Evolutionary conservation across 1,140 invertebrate genomes (phyloP).

Genomic region (Campoletis sonorensis): DNA sequence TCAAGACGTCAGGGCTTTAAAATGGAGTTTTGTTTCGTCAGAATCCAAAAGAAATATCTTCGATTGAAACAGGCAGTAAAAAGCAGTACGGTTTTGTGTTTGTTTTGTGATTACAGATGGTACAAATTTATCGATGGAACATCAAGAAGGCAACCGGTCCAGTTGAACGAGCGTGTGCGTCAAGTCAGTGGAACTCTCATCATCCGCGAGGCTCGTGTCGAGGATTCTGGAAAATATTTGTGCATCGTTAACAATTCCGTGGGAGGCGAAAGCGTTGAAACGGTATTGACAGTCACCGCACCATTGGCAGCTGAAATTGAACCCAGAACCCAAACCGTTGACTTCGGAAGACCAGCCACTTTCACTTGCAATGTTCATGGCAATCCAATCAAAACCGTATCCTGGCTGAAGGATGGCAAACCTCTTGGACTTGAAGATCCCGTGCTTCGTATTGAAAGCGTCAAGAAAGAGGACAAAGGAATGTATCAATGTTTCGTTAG

Average conservation of each 20-base stretch:
- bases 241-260: conserved; percentile 97
- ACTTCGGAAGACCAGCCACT: conserved; percentile 92
- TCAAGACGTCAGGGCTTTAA: background rate
- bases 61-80: background rate
- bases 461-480: conserved; percentile 96
- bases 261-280: conserved; percentile 94
- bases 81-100: background rate
- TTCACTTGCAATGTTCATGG: conserved; percentile 94
- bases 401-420: conserved; percentile 95
- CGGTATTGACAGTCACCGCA: conserved; percentile 93
- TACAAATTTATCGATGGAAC: conserved; percentile 94
- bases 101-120: conserved; percentile 86
- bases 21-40: background rate
- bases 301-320: conserved; percentile 91
- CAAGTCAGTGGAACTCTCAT: conserved; percentile 96
- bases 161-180: conserved; percentile 90
- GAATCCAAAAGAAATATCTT: background rate
- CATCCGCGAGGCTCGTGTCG: conserved; percentile 92
- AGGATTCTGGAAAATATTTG: conserved; percentile 95
- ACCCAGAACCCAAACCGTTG: conserved; percentile 92
- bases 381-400: conserved; percentile 91
- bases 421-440: conserved; percentile 87
- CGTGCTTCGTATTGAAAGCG: conserved; percentile 89
- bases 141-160: conserved; percentile 88
- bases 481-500: conserved; percentile 98